A percentile compares a stretch with the other conserved stretches of the same genome.
Conservation (phyloP, 92 coral and sea anemone species). For the Palythoa caribaeorum region DNA sequence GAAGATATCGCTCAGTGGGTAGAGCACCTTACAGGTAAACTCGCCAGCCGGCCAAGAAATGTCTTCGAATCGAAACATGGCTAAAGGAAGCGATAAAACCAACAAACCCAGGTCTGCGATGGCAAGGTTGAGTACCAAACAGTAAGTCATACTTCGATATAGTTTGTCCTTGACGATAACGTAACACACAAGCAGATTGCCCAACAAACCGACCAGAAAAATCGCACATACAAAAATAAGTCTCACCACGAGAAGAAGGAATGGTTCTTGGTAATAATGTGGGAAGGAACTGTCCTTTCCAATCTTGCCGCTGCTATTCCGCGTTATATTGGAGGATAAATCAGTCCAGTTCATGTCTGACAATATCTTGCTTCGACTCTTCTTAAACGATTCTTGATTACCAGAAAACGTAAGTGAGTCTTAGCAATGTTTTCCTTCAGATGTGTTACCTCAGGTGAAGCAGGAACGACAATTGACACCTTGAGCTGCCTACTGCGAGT, state of each 20-base stretch:
- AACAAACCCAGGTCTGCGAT: constrained; percentile 82
- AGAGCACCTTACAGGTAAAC: constrained; percentile 80
- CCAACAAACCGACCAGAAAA: constrained; percentile 76
- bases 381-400: constrained; percentile 1
- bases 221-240: constrained; percentile 69
- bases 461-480: constrained; percentile 1
- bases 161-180: constrained; percentile 80
- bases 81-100: constrained; percentile 82
- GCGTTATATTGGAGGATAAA: neutral
- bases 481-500: constrained; percentile 15
- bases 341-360: constrained; percentile 25
- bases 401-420: neutral
- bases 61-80: constrained; percentile 76
- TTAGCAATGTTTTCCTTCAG: neutral
- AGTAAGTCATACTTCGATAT: constrained; percentile 72
- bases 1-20: constrained; percentile 86
- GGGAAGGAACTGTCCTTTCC: constrained; percentile 23
- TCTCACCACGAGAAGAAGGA: constrained; percentile 63
- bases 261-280: constrained; percentile 73
- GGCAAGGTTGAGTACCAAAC: constrained; percentile 80
- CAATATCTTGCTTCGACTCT: neutral
- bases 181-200: constrained; percentile 81
- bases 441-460: neutral
- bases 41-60: constrained; percentile 87
- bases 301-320: neutral